These are phyloP conservation scores for Connochaetes taurinus DNA, from an alignment of 2,113 vertebrate species.

Conservation along the genomic window DNA sequence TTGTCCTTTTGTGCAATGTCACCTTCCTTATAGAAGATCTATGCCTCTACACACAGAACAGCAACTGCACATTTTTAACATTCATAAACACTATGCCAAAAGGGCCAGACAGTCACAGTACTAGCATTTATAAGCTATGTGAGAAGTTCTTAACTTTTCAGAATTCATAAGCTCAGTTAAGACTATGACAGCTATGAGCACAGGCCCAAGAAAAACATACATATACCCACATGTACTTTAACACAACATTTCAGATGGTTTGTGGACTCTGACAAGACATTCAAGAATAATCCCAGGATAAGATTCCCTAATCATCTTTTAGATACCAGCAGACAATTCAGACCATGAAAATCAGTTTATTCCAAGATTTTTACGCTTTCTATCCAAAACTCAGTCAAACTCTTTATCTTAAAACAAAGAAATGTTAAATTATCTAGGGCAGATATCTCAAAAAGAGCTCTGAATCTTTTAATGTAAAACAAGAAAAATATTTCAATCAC, in stretches of 20 bases:
- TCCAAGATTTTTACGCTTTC: not conserved
- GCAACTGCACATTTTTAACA: not conserved
- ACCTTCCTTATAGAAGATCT: not conserved
- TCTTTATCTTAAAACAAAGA: not conserved
- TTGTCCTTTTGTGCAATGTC: accelerated
- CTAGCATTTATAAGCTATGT: too few species aligned
- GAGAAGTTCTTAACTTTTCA: not conserved
- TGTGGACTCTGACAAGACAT: not conserved
- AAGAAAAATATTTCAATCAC: not conserved
- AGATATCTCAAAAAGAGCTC: not conserved
- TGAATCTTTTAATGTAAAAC: not conserved
- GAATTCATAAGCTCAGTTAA: not conserved
- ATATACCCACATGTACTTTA: not conserved
- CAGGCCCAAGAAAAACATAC: not conserved
- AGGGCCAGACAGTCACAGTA: not conserved
- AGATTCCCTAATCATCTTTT: not conserved
- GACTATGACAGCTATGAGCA: not conserved
- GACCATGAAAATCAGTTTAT: not conserved
- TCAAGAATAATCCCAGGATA: not conserved
- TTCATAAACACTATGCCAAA: not conserved
- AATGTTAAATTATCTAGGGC: not conserved
- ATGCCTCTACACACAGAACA: not conserved
- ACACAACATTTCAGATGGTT: not conserved
- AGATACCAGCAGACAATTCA: not conserved
- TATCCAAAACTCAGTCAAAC: not conserved